These are phyloP conservation scores for Montipora capricornis DNA, from an alignment of 64 coral and sea anemone genomes.

Conservation along the genomic window DNA sequence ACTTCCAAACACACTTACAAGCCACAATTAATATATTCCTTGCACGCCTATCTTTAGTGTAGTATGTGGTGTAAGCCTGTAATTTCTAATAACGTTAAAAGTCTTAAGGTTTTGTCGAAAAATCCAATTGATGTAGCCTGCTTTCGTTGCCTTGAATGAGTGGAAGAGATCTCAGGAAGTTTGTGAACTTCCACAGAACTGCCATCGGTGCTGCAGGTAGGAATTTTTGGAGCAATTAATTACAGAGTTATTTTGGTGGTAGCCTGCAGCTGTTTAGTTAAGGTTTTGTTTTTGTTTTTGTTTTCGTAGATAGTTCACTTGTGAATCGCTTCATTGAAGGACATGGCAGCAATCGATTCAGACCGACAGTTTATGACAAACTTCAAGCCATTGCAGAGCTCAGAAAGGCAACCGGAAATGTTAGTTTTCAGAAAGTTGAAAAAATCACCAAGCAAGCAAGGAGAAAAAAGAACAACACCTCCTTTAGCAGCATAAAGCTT, in stretches of 20 bases:
- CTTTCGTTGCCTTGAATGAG: slow-evolving; percentile 80
- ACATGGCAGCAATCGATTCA: slow-evolving; percentile 79
- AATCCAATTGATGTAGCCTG: background rate
- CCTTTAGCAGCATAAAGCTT: slow-evolving; percentile 93
- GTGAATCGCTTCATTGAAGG: slow-evolving; percentile 87
- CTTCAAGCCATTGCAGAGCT: slow-evolving; percentile 93
- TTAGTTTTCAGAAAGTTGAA: slow-evolving; percentile 85
- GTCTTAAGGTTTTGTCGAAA: background rate
- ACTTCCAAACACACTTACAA: too few species aligned
- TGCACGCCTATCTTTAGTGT: too few species aligned
- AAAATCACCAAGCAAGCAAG: slow-evolving; percentile 78
- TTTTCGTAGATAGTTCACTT: slow-evolving; percentile 72
- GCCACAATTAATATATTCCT: too few species aligned
- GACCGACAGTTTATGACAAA: slow-evolving; percentile 91
- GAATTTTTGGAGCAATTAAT: background rate
- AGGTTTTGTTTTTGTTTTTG: background rate
- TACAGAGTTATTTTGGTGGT: too few species aligned
- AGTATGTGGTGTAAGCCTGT: too few species aligned
- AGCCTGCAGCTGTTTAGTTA: too few species aligned
- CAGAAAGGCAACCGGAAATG: slow-evolving; percentile 85
- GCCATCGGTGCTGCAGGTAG: slow-evolving; percentile 96
- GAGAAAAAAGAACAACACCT: slow-evolving; percentile 90
- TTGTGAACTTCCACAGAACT: slow-evolving; percentile 98
- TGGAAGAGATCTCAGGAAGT: slow-evolving; percentile 97
- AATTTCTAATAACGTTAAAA: too few species aligned